phyloP scores from a whole-genome alignment of 2,888 invertebrate genomes.

The Drosophila lacicola region DNA sequence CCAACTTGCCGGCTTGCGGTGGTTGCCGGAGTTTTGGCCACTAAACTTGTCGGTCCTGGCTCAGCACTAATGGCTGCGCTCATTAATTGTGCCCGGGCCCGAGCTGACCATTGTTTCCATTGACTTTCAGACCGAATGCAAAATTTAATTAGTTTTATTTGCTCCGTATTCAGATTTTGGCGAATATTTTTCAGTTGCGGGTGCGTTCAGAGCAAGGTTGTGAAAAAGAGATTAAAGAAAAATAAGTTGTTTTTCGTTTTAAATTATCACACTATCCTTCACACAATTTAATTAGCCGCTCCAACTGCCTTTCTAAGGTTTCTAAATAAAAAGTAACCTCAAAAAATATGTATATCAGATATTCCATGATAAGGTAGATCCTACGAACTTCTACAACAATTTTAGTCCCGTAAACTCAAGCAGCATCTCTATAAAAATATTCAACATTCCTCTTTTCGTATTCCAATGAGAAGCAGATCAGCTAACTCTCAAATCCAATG shows the following conservation, averaged over 20 bases:
- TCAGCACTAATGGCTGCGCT: constrained; percentile 43
- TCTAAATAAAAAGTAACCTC: too few relatives aligned
- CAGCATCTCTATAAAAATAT: too few relatives aligned
- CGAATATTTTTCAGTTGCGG: not conserved
- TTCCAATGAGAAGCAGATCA: not conserved
- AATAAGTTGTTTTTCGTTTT: too few relatives aligned
- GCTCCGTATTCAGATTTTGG: constrained; percentile 4
- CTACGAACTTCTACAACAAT: too few relatives aligned
- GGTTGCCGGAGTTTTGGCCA: not conserved
- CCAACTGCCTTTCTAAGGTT: too few relatives aligned
- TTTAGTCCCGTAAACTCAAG: too few relatives aligned
- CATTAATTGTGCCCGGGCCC: constrained; percentile 42
- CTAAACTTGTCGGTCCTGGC: constrained; percentile 10
- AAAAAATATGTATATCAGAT: too few relatives aligned
- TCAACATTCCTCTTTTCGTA: not conserved
- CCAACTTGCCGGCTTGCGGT: not conserved
- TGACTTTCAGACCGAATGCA: not conserved
- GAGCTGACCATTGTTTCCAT: constrained; percentile 9
- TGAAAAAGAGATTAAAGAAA: too few relatives aligned
- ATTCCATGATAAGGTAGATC: too few relatives aligned
- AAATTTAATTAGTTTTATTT: constrained; percentile 31
- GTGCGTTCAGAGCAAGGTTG: not conserved
- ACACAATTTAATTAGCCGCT: too few relatives aligned
- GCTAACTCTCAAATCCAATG: not conserved
- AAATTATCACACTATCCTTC: too few relatives aligned